Base-by-base conservation (phyloP, 2,888 invertebrate species). In the Lampropteryx suffumata region DNA sequence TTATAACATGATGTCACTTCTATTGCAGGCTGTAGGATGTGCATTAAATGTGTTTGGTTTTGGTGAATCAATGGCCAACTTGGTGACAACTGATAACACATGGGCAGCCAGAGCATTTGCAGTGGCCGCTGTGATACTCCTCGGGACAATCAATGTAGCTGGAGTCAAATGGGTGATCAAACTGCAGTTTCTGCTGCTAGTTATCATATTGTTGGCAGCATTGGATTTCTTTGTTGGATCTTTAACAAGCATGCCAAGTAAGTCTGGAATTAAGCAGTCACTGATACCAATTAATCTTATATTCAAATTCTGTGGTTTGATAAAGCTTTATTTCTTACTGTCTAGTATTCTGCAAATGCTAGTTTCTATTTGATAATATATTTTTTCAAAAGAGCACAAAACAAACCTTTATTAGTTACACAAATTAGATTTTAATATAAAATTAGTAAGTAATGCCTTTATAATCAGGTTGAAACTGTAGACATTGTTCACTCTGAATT, bases 161-260 rank as follows among this genome's bases (percentile, higher is more conserved):
- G 99, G 99, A 30, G 98, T 99, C 0, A 98, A 98, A 80, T 99
- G 98, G 98, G 98, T 99, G 17, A 95, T 99, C 49, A 97, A 99
- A 73, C 88, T 99, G 45, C 99, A 99, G 78, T 97, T 99, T 86
- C 88, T 95, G 26, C 92, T 99, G 34, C 91, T 99, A 14, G 90
- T 98, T 62, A 93, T 98, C 46, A 92, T 99, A 50, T 91, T 98
- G 43, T 82, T 98, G 55, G 98, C 98, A 50, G 97, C 97, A 8
- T 88, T 97, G 62, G 98, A 99, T 85, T 98, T 99, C 82, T 94
- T 96, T 84, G 95, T 98, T 50, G 99, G 99, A 62, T 97, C 97
- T 66, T 96, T 98, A 76, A 85, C 85, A 14, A 93, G 95, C 47
- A 93, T 95, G 66, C 87, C 92, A 65, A 93, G 97, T 96, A 84